Base-by-base conservation (phyloP, 1,140 invertebrate species). In the Conus ventricosus region DNA sequence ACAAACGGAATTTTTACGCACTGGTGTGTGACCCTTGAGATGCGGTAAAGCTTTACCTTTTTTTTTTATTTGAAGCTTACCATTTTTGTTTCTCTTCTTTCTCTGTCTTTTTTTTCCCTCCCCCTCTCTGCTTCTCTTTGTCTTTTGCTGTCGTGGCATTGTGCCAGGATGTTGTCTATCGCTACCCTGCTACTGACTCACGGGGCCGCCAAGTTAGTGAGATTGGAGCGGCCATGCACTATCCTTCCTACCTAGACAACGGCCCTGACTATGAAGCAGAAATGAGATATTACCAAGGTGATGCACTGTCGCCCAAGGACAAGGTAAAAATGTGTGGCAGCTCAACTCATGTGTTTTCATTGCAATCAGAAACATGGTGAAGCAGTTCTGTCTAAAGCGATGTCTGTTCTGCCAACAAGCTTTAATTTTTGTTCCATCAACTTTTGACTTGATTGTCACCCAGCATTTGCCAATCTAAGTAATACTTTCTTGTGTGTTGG, bases 221-320 rank as follows among this genome's bases (percentile, higher is more conserved):
- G 88, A 93, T 94, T 51, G 91, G 92, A 20, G 90, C 91, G 39
- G 87, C 91, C 57, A 91, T 94, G 91, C 91, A 91, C 67, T 94
- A 94, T 86, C 94, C 94, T 25, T 93, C 93, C 51, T 94, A 94
- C 90, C 89, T 94, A 86, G 93, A 94, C 89, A 90, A 90, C 84
- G 92, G 90, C 67, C 94, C 94, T 57, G 92, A 94, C 91, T 94
- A 94, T 89, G 93, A 94, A 78, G 92, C 92, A 53, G 94, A 94
- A 90, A 94, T 94, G 94, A 90, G 92, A 91, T 94, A 94, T 91
- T 93, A 93, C 90, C 92, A 91, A 75, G 93, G 93, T 27, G 94
- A 94, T 78, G 92, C 93, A 51, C 90, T 94, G n/a, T 94, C 94
- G 82, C 94, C 94, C 13, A 91, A 91, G 82, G 91, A 92, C 78